Conservation (phyloP, 2,888 invertebrate genomes). For the Portevinia maculata region DNA sequence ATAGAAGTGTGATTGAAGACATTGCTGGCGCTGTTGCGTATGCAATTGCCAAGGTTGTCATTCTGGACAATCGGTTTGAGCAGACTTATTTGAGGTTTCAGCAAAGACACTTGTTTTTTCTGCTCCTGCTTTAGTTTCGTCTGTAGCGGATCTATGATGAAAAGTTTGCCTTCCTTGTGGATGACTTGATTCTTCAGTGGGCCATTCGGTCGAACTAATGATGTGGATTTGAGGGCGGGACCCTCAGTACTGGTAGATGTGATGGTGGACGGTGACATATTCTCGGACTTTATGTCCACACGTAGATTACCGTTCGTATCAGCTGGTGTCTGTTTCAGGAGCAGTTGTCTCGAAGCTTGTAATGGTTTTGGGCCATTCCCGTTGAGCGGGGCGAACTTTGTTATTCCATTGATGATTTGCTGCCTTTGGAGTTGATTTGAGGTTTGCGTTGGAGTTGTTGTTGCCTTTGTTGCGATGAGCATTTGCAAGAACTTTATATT, state of each 20-base stretch:
- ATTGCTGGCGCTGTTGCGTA: constrained; percentile 69
- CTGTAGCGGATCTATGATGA: constrained; percentile 81
- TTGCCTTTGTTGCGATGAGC: constrained; percentile 74
- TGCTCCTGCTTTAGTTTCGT: constrained; percentile 80
- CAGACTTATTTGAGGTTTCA: constrained; percentile 81
- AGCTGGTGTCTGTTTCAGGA: background rate
- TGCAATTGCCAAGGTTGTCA: constrained; percentile 59
- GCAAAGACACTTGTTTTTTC: constrained; percentile 80
- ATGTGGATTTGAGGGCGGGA: constrained; percentile 15
- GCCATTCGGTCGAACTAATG: constrained; percentile 38
- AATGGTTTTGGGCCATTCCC: constrained; percentile 18
- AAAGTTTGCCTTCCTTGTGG: constrained; percentile 81
- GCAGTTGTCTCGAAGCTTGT: constrained; percentile 10
- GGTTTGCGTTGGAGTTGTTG: background rate
- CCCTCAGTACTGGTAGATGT: constrained; percentile 11
- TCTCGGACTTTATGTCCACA: background rate
- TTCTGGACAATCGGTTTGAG: constrained; percentile 76
- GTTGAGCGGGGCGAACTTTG: constrained; percentile 19
- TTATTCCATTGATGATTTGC: constrained; percentile 24
- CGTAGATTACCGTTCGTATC: constrained; percentile 27
- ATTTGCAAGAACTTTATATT: constrained; percentile 78
- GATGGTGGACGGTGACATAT: background rate
- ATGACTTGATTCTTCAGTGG: constrained; percentile 78
- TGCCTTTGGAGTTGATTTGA: constrained; percentile 18
- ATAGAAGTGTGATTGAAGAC: constrained; percentile 67